Conservation (phyloP, 2,888 invertebrate species). For the Dryobota labecula region DNA sequence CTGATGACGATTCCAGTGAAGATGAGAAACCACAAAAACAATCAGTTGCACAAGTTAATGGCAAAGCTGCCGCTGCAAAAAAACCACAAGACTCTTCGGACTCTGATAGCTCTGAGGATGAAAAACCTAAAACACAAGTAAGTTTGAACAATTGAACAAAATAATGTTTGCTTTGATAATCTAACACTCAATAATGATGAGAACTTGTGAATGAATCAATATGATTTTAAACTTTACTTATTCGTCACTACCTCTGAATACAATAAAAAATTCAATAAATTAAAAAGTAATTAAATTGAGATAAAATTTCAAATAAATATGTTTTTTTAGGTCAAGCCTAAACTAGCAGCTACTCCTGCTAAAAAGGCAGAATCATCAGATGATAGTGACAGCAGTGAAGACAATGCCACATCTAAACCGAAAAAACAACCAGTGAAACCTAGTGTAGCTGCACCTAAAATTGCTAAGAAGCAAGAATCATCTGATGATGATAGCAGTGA, state of each 20-base stretch:
- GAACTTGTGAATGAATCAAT: conserved; percentile 69
- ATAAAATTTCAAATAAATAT: neutral
- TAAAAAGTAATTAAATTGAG: neutral
- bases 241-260: conserved; percentile 88
- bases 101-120: conserved; percentile 85
- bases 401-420: conserved; percentile 68
- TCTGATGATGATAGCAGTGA: conserved; percentile 76
- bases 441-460: conserved; percentile 64
- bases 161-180: neutral
- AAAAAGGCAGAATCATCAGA: conserved; percentile 74
- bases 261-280: neutral
- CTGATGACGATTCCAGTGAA: conserved; percentile 76
- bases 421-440: conserved; percentile 74
- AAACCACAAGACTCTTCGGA: conserved; percentile 82
- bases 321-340: conserved; percentile 54
- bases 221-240: conserved; percentile 72
- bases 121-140: conserved; percentile 76
- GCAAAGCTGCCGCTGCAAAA: conserved; percentile 76
- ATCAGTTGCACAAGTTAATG: conserved; percentile 73
- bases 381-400: conserved; percentile 71
- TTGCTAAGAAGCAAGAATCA: conserved; percentile 74
- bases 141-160: conserved; percentile 11
- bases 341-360: conserved; percentile 50
- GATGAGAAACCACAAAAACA: conserved; percentile 74
- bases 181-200: conserved; percentile 74